A percentile compares a stretch with the other conserved stretches of the same genome.
phyloP scores from a whole-genome alignment of 2,797 vertebrate genomes.

The Phoeniculus purpureus region DNA sequence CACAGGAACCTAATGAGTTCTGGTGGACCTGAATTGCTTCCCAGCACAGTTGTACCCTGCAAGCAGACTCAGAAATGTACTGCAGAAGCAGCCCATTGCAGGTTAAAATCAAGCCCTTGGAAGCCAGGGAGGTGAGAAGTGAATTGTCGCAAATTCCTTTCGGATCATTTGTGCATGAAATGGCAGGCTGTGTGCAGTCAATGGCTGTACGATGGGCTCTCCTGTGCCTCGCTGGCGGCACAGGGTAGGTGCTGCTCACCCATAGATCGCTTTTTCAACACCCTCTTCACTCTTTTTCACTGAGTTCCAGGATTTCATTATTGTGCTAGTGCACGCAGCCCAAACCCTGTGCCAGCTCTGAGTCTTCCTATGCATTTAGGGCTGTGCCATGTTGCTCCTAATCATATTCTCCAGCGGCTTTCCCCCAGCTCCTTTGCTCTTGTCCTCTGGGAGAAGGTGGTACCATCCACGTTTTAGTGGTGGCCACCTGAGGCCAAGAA shows the following conservation, averaged over 20 bases:
- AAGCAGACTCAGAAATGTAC: background rate
- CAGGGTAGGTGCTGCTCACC: background rate
- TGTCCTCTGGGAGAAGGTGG: background rate
- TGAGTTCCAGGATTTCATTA: background rate
- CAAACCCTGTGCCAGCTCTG: background rate
- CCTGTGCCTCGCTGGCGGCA: fast-evolving
- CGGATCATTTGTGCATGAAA: background rate
- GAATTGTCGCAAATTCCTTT: background rate
- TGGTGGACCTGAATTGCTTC: background rate
- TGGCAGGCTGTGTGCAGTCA: background rate
- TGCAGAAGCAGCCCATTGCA: background rate
- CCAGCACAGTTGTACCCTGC: background rate
- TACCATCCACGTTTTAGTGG: background rate
- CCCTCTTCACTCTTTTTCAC: background rate
- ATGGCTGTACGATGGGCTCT: fast-evolving
- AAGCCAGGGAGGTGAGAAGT: background rate
- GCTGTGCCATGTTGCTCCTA: background rate
- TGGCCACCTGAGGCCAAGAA: background rate
- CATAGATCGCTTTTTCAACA: background rate
- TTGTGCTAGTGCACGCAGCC: background rate
- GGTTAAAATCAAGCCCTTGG: background rate
- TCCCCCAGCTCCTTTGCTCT: background rate
- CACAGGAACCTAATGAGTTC: background rate
- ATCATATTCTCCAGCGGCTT: background rate
- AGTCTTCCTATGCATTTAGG: background rate